Conservation (phyloP, 2,797 vertebrate species). For the Anomalospiza imberbis region DNA sequence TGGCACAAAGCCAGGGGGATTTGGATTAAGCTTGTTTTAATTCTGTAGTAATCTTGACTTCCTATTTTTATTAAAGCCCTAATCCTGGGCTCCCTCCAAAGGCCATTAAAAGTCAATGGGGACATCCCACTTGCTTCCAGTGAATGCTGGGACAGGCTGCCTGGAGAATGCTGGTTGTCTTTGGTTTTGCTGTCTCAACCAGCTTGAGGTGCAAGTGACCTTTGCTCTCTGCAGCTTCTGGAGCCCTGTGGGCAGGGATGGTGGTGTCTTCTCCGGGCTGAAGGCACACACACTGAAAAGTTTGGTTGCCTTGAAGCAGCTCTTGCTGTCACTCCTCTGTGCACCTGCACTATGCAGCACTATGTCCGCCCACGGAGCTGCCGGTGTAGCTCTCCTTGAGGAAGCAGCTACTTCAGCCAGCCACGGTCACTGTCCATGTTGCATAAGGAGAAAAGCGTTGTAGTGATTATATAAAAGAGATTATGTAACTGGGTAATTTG, state of each 20-base stretch:
- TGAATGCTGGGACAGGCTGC: not conserved
- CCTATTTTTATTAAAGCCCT: constrained; percentile 29
- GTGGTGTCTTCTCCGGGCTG: fast-evolving
- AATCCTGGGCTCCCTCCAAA: not conserved
- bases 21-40: constrained; percentile 57
- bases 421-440: not conserved
- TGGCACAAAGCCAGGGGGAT: not conserved
- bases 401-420: not conserved
- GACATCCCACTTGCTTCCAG: not conserved
- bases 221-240: not conserved
- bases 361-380: fast-evolving
- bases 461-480: constrained; percentile 58
- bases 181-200: not conserved
- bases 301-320: fast-evolving
- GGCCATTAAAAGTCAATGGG: not conserved
- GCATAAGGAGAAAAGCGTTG: constrained; percentile 12
- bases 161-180: fast-evolving
- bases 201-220: not conserved
- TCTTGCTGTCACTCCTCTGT: fast-evolving
- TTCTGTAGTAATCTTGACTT: constrained; percentile 32
- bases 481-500: constrained; percentile 59
- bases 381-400: not conserved
- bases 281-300: not conserved
- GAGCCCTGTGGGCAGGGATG: not conserved
- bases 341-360: not conserved